phyloP scores from a whole-genome alignment of 37 sponge, comb jelly and placozoan genomes.

The Chondrilla cf. caribensis region DNA sequence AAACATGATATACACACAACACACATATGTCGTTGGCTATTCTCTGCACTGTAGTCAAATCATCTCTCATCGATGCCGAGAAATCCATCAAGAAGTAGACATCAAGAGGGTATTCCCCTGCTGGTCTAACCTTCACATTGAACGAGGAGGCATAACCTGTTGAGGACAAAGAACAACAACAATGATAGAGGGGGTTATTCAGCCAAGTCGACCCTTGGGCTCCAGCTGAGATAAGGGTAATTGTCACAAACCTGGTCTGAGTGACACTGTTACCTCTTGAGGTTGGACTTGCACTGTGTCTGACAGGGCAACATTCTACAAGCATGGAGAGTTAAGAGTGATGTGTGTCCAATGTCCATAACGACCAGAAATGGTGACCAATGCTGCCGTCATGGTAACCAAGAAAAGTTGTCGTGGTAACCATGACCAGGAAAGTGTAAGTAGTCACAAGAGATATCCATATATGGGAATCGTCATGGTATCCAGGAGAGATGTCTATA shows the following conservation, averaged over 20 bases:
- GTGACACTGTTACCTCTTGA: background rate
- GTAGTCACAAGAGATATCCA: too few relatives aligned
- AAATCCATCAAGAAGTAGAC: constrained; percentile 86
- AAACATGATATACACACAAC: background rate
- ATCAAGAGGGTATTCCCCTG: constrained; percentile 81
- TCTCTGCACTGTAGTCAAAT: constrained; percentile 24
- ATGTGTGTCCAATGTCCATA: too few relatives aligned
- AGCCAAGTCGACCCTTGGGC: too few relatives aligned
- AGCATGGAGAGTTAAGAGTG: too few relatives aligned
- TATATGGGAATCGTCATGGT: too few relatives aligned
- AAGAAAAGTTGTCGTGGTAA: background rate
- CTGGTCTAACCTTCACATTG: constrained; percentile 59
- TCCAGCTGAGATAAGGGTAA: too few relatives aligned
- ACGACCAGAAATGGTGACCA: too few relatives aligned
- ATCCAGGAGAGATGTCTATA: too few relatives aligned
- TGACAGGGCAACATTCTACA: background rate
- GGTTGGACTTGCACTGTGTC: constrained; percentile 17
- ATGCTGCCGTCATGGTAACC: too few relatives aligned
- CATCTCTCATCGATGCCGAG: constrained; percentile 82
- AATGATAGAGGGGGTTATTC: too few relatives aligned
- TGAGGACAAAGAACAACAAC: too few relatives aligned
- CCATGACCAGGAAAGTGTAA: background rate
- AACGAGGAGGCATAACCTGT: constrained; percentile 67
- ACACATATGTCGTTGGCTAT: background rate
- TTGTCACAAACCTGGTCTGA: background rate